Conservation (phyloP, 2,888 invertebrate genomes). For the Hirtodrosophila duncani region DNA sequence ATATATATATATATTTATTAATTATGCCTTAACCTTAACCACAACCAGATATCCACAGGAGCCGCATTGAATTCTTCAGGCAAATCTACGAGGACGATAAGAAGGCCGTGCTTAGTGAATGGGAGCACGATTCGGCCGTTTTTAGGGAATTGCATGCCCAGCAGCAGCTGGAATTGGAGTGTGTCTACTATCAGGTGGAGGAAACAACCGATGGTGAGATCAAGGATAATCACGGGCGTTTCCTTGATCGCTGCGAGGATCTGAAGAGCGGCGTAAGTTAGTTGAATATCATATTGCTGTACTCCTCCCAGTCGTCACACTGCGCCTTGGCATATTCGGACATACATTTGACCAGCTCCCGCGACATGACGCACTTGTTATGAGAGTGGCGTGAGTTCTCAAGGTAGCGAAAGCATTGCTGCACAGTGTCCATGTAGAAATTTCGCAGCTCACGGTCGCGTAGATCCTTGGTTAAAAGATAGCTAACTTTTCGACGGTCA, state of each 20-base stretch:
- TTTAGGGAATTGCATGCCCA: slow-evolving; percentile 80
- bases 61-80: slow-evolving; percentile 81
- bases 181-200: slow-evolving; percentile 81
- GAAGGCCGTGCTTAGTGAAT: slow-evolving; percentile 79
- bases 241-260: slow-evolving; percentile 80
- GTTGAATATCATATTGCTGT: slow-evolving; percentile 77
- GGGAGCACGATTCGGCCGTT: slow-evolving; percentile 80
- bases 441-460: slow-evolving; percentile 83
- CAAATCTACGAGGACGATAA: slow-evolving; percentile 81
- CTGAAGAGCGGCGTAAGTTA: slow-evolving; percentile 79
- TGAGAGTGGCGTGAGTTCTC: slow-evolving; percentile 78
- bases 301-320: slow-evolving; percentile 87
- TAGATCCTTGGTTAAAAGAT: slow-evolving; percentile 82
- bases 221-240: slow-evolving; percentile 77
- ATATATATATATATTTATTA: not conserved
- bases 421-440: slow-evolving; percentile 85
- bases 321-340: slow-evolving; percentile 85
- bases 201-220: slow-evolving; percentile 75
- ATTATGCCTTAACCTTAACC: not conserved
- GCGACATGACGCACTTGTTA: slow-evolving; percentile 83
- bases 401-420: slow-evolving; percentile 85
- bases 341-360: slow-evolving; percentile 83
- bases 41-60: slow-evolving; percentile 80
- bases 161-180: slow-evolving; percentile 81
- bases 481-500: slow-evolving; percentile 82